phyloP scores from a whole-genome alignment of 1,140 invertebrate genomes.

The Littorina saxatilis region DNA sequence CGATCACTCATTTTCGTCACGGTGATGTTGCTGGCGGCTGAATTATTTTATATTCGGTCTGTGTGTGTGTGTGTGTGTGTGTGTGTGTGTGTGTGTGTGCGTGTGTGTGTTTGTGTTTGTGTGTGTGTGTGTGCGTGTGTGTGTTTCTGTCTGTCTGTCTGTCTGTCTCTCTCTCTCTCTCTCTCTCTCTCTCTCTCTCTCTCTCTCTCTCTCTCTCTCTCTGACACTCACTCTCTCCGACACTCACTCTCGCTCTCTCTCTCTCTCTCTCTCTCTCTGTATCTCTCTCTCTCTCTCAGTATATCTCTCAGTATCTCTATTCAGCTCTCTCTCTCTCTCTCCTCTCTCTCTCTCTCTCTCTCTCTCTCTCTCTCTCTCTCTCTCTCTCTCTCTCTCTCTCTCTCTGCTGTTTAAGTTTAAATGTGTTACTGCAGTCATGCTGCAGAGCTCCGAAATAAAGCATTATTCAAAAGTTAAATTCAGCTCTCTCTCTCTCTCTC shows the following conservation, averaged over 20 bases:
- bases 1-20: background rate
- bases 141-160: conserved; percentile 45
- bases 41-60: background rate
- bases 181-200: conserved; percentile 49
- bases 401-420: too few species aligned
- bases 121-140: conserved; percentile 4
- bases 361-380: conserved; percentile 41
- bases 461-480: too few species aligned
- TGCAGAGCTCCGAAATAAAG: too few species aligned
- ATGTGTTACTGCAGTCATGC: too few species aligned
- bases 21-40: background rate
- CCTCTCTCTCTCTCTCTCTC: conserved; percentile 45
- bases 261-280: conserved; percentile 34
- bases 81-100: conserved; percentile 27
- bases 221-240: background rate
- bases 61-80: conserved; percentile 6
- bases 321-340: background rate
- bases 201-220: conserved; percentile 46
- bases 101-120: conserved; percentile 17
- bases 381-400: too few species aligned
- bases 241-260: conserved; percentile 15
- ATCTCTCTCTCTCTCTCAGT: background rate
- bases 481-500: conserved; percentile 34
- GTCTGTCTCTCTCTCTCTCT: conserved; percentile 46
- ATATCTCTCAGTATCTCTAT: conserved; percentile 6